Evolutionary conservation across 1,140 invertebrate species (phyloP).

Genomic region (Nebria ingens): DNA sequence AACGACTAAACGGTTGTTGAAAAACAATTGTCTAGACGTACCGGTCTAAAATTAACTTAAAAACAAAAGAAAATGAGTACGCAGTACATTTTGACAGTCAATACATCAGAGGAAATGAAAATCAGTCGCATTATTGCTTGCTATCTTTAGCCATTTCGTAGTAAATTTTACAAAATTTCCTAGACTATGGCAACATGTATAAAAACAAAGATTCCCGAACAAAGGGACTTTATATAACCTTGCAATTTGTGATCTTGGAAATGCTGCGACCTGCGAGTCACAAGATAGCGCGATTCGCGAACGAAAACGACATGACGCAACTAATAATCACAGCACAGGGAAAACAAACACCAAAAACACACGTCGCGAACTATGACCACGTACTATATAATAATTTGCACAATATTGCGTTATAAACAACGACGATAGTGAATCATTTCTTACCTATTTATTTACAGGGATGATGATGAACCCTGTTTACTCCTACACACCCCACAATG

Average conservation of each 20-base stretch:
- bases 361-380: too few relatives aligned
- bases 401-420: neutral
- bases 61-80: neutral
- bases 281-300: neutral
- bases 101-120: too few relatives aligned
- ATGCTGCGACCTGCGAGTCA: too few relatives aligned
- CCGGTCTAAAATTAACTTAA: neutral
- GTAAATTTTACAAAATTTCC: too few relatives aligned
- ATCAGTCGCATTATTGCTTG: too few relatives aligned
- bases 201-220: neutral
- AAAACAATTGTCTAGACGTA: too few relatives aligned
- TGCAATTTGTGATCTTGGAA: neutral
- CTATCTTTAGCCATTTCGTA: too few relatives aligned
- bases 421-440: neutral
- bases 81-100: neutral
- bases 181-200: neutral
- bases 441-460: slow-evolving; percentile 8
- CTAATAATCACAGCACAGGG: neutral
- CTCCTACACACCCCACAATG: slow-evolving; percentile 12
- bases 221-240: slow-evolving; percentile 8
- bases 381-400: neutral
- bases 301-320: neutral
- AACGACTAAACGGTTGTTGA: too few relatives aligned
- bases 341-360: neutral
- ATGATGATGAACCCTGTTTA: slow-evolving; percentile 12